Evolutionary conservation across 2,113 vertebrate genomes (phyloP).

Genomic region (Anser brachyrhynchus): DNA sequence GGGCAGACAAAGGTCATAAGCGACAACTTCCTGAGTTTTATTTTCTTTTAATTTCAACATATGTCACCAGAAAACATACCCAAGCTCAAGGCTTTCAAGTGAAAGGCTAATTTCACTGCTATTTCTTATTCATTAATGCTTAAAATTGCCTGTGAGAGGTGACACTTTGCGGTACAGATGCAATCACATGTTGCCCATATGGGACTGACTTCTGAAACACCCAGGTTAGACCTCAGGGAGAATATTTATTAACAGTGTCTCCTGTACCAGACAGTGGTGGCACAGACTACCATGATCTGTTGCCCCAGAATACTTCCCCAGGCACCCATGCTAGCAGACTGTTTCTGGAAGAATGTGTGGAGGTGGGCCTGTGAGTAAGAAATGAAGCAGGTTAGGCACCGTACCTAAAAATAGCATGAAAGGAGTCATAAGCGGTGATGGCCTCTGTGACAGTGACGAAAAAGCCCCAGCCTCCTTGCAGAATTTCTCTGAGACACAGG

Average conservation of each 20-base stretch:
- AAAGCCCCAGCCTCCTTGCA: background rate
- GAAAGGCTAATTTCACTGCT: background rate
- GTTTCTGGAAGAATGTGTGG: background rate
- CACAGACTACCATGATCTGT: fast-evolving
- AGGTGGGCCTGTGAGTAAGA: background rate
- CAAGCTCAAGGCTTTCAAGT: background rate
- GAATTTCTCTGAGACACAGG: background rate
- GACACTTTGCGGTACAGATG: background rate
- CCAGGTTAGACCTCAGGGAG: background rate
- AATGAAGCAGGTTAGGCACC: background rate
- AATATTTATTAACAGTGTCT: background rate
- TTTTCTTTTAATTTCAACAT: conserved; percentile 31
- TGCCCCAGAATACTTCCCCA: background rate
- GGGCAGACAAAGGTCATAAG: conserved; percentile 39
- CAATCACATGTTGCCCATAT: background rate
- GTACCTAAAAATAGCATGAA: background rate
- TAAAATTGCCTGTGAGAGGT: background rate
- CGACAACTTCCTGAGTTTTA: conserved; percentile 34
- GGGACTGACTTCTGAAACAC: background rate
- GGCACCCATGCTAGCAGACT: background rate
- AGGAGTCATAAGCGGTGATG: background rate
- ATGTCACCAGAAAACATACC: background rate
- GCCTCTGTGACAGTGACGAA: background rate
- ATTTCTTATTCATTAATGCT: background rate
- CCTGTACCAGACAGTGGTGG: fast-evolving